Evolutionary conservation across 2,113 vertebrate species (phyloP).

Genomic region (Calidris pygmaea): DNA sequence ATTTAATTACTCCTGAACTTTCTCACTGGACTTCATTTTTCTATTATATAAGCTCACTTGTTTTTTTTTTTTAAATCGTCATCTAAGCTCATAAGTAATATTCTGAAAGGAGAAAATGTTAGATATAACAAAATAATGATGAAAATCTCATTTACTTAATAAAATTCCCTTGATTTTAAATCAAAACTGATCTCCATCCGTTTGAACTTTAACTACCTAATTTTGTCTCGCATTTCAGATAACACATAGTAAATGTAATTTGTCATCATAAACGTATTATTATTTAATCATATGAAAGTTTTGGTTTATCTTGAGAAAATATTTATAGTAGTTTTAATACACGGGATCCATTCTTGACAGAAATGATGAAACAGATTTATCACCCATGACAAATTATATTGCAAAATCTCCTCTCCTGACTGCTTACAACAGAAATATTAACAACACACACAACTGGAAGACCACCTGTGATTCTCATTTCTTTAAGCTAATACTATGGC

Average conservation of each 20-base stretch:
- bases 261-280: conserved; percentile 83
- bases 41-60: not conserved
- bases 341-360: conserved; percentile 82
- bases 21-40: not conserved
- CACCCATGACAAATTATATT: conserved; percentile 87
- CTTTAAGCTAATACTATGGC: conserved; percentile 77
- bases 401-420: conserved; percentile 79
- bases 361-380: conserved; percentile 92
- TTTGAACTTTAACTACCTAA: conserved; percentile 77
- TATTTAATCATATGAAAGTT: conserved; percentile 85
- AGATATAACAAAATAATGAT: conserved; percentile 69
- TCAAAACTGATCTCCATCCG: conserved; percentile 76
- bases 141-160: conserved; percentile 77
- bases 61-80: not conserved
- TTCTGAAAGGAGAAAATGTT: conserved; percentile 63
- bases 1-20: not conserved
- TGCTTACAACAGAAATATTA: conserved; percentile 77
- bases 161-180: conserved; percentile 75
- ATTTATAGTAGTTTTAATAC: conserved; percentile 94
- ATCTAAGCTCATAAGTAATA: conserved; percentile 57
- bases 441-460: conserved; percentile 76
- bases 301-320: conserved; percentile 83
- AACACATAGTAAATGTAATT: conserved; percentile 84
- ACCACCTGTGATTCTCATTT: conserved; percentile 87
- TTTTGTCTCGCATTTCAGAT: conserved; percentile 74